phyloP scores from a whole-genome alignment of 2,113 vertebrate species.

The Bujurquina vittata region DNA sequence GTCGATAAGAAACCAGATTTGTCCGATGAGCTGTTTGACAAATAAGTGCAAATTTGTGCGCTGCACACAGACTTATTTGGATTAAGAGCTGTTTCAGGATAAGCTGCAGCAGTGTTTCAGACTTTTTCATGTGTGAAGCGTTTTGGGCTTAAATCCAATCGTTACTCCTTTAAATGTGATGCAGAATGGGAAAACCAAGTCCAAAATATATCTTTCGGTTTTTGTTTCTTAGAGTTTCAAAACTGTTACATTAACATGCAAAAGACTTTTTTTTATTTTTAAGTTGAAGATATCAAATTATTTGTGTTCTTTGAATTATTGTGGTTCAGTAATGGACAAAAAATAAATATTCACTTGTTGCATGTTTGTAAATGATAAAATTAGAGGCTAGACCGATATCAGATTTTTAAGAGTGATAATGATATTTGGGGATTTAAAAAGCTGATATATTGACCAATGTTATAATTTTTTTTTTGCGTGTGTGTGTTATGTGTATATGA shows the following conservation, averaged over 20 bases:
- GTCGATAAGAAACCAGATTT: neutral
- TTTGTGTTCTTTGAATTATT: neutral
- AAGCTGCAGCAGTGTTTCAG: no score
- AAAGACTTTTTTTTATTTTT: neutral
- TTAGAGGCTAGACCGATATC: neutral
- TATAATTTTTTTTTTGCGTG: no score
- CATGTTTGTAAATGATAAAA: neutral
- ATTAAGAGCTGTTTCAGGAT: neutral
- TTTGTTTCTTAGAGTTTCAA: neutral
- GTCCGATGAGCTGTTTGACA: neutral
- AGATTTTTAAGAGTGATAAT: no score
- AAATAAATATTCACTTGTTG: neutral
- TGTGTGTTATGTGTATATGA: no score
- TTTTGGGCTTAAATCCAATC: neutral
- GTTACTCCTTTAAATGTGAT: neutral
- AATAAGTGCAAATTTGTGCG: rapidly evolving
- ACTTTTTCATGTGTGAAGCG: neutral
- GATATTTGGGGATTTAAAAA: no score
- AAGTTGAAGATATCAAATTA: neutral
- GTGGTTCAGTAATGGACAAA: neutral
- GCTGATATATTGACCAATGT: no score
- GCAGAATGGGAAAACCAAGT: neutral
- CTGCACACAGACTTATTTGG: neutral
- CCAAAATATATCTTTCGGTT: no score
- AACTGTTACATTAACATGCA: neutral